Percentiles rank a stretch among this genome's conserved stretches.
Evolutionary conservation across 1,140 invertebrate genomes (phyloP).

Genomic region (Drosophila ambigua): DNA sequence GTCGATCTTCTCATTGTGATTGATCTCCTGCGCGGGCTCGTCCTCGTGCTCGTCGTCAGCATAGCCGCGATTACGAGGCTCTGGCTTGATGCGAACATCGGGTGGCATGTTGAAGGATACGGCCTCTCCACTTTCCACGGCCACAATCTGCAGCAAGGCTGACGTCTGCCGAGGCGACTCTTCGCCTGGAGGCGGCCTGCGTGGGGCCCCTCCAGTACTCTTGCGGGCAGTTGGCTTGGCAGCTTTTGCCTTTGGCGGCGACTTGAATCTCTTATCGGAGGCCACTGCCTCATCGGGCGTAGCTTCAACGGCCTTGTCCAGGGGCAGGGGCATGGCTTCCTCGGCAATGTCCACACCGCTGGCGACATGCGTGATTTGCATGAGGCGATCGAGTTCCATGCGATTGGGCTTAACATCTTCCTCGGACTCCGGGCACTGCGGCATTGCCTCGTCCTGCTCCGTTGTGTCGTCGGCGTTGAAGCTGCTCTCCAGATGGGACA

Average conservation of each 20-base stretch:
- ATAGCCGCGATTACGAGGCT: conserved; percentile 64
- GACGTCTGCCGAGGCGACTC: not conserved
- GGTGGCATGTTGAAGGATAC: conserved; percentile 31
- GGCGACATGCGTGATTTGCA: conserved; percentile 69
- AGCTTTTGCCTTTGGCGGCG: not conserved
- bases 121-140: conserved; percentile 55
- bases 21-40: conserved; percentile 37
- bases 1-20: conserved; percentile 57
- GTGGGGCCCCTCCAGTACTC: conserved; percentile 44
- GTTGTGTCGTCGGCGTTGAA: conserved; percentile 20
- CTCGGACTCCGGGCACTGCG: not conserved
- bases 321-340: conserved; percentile 31
- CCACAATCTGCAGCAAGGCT: conserved; percentile 59
- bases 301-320: conserved; percentile 50
- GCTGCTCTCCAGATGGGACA: conserved; percentile 60
- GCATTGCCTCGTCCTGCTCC: not conserved
- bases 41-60: conserved; percentile 42
- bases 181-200: not conserved
- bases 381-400: conserved; percentile 68
- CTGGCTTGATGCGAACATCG: conserved; percentile 63
- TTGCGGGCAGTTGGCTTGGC: conserved; percentile 61
- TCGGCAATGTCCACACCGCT: conserved; percentile 72
- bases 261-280: not conserved
- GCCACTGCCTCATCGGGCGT: conserved; percentile 9
- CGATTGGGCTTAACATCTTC: conserved; percentile 75